Base-by-base conservation (phyloP, 2,888 invertebrate genomes). In the Periphyllus acericola region DNA sequence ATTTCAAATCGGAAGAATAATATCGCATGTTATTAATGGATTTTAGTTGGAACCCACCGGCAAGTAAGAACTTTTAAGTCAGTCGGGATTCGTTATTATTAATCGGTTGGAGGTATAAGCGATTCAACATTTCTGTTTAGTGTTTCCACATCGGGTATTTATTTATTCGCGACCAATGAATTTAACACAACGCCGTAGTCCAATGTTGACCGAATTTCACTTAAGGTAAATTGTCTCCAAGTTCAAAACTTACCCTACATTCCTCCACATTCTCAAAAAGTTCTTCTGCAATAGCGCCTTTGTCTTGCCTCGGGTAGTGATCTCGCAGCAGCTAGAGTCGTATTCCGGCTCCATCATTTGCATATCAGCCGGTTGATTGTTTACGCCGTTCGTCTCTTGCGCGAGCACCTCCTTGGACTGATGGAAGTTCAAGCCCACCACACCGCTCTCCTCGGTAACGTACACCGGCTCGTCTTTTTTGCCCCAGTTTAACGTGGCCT, bases 261-360 rank as follows among this genome's bases (percentile, higher is more conserved):
- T 97, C 81, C 97, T 93, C 96, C 97, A 97, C 96, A 97, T 97
- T 60, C 96, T 93, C 82, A 97, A 92, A 93, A 97, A 96, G 92
- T 97, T 97, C 93, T 97, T 97, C 91, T 95, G 95, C 90, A 97
- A 93, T 80, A 97, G 92, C 0, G 97, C 97, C 91, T 94, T 94
- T 90, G 96, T 95, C 92, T 97, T 97, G 74, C 96, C 96, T 84
- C 93, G 93, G n/a, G 95, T 95, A n/a, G 96, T 96, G 82, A 95
- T 92, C 92, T 95, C 90, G 75, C 90, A 91, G 90, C 94, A 95
- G 89, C 93, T 92, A 34, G 92, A 93, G 78, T 93, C 93, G 14
- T 93, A 92, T 2, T 92, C 92, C 74, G 89, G 87, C 71, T 89
- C 89, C 89, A 89, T 89, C 89, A 89, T 89, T 60, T 89, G 89